phyloP scores from a whole-genome alignment of 92 coral and sea anemone genomes.

The Epizoanthus rinbou region DNA sequence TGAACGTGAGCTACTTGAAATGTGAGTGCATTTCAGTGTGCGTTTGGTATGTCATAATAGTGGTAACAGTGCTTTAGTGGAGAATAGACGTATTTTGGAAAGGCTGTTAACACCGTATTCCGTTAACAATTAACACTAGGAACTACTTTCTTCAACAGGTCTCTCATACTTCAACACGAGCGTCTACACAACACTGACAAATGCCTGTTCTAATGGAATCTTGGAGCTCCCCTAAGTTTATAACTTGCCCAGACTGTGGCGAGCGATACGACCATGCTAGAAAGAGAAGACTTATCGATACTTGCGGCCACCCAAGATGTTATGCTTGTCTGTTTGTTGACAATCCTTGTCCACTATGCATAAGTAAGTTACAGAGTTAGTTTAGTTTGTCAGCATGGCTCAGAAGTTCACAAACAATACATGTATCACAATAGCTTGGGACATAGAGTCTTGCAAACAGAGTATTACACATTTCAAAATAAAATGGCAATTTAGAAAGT shows the following conservation, averaged over 20 bases:
- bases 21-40: too few species aligned
- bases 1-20: too few species aligned
- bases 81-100: too few species aligned
- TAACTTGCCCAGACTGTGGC: slow-evolving; percentile 95
- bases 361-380: slow-evolving; percentile 70
- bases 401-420: background rate
- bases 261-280: slow-evolving; percentile 83
- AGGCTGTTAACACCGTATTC: too few species aligned
- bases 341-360: slow-evolving; percentile 88
- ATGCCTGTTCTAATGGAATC: slow-evolving; percentile 86
- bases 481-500: too few species aligned
- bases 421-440: background rate
- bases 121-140: background rate
- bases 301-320: slow-evolving; percentile 97
- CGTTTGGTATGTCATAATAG: too few species aligned
- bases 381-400: background rate
- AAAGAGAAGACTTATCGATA: slow-evolving; percentile 87
- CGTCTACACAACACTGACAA: slow-evolving; percentile 22
- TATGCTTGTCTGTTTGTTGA: slow-evolving; percentile 88
- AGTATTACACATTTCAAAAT: background rate
- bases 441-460: slow-evolving; percentile 5
- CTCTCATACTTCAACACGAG: background rate
- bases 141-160: slow-evolving; percentile 12
- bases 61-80: too few species aligned
- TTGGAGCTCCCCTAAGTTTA: slow-evolving; percentile 83